Evolutionary conservation across 2,113 vertebrate species (phyloP), one percentile per base, ranked within the genome.

Genomic region (Tylochromis polylepis): DNA sequence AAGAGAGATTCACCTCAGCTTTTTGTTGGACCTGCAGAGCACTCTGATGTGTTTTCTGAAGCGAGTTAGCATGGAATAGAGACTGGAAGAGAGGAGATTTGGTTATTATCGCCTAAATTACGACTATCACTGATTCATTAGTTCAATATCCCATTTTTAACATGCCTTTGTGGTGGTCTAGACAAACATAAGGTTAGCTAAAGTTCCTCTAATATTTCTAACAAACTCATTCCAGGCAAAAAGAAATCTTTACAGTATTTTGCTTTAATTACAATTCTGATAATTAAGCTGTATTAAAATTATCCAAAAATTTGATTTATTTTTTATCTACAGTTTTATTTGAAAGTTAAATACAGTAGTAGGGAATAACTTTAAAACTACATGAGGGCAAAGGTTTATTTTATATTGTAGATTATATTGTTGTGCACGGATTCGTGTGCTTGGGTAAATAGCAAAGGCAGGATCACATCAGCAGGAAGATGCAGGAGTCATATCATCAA

Each of bases 21-120:
- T 99, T 99, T 90, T 99, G 98, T 94, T 99, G 99, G 3, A 99
- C 98, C 96, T 99, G 99, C 90, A 99, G 97, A 58, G 99, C 98
- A 5, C 98, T 99, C 96, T 99, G 98, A 93, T 99, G 99, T 7
- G 99, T 99, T 96, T 99, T 99, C 97, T 99, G 99, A 82, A 99
- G 97, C 87, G 98, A 99, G 96, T 97, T 99, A 87, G 98, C 98
- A 83, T 99, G 98, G 95, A 99, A 99, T 91, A 99, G 97, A 95
- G 98, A 99, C 98, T 99, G 96, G 6, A 60, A 43, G 82, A 82
- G 4, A 81, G 46, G 11, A 83, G 20, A 67, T 29, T 16, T 27
- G 67, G 15, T 72, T 49, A 49, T 27, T 7, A 72, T 18, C 70
- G 11, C 10, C 22, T 22, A 56, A 22, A 55, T 55, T 11, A 22